Evolutionary conservation across 2,113 vertebrate species (phyloP), one percentile per base, ranked within the genome.

Genomic region (Ciconia maguari): DNA sequence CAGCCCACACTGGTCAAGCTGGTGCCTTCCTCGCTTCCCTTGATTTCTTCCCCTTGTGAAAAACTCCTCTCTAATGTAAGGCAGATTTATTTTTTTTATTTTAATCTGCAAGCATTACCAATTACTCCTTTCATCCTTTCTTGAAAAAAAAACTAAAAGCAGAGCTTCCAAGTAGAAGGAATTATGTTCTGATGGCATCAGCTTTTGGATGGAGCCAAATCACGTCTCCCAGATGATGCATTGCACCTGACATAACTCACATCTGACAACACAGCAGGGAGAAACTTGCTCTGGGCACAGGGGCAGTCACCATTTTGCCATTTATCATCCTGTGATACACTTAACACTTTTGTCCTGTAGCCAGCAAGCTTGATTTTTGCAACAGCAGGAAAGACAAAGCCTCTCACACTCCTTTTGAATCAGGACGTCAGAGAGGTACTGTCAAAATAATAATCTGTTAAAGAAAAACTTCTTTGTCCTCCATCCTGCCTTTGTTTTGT

Each of bases 101-200:
- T 20, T 16, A 27, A 14, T 38, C 57, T 29, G 1, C 15, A 57
- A 57, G 7, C 27, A 61, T 84, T 44, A 71, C 4, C 29, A 68
- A 5, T 74, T 51, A 48, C 5, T 48, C 22, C 8, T 86, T 87
- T 62, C 52, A 76, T 65, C 29, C 52, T 62, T 90, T 80, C 32
- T 66, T 75, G 29, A 93, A 72, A 91, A 30, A 11, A 49, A 79
- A 81, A 57, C 12, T 42, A 70, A 62, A 85, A 83, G 16, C 57
- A 69, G 51, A 81, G 29, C 46, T 93, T 81, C 60, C 20, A 87
- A 7, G 20, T 42, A 52, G 52, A 81, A 83, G 18, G 27, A 61
- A 15, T 41, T 10, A 13, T 3, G 5, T 66, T 34, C 36, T 74
- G 74, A 74, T 0, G 0, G 46, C 13, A 7, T 51, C 44, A 42